A percentile compares a stretch with the other conserved stretches of the same genome.
Evolutionary conservation across 2,888 invertebrate genomes (phyloP).

Genomic region (Ferdinandea cuprea): DNA sequence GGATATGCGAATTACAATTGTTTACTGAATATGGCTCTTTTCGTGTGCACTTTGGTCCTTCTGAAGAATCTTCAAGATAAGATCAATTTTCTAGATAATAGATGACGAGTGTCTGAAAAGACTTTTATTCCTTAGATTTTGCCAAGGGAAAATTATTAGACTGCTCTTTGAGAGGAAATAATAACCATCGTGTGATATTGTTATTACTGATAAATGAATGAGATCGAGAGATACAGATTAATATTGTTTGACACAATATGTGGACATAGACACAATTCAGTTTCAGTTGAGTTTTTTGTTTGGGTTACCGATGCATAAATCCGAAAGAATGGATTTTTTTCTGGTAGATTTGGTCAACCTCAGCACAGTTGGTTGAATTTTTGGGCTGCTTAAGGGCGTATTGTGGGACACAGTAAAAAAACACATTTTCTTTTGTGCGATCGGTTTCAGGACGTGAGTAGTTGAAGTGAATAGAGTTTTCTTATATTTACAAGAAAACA

Average conservation of each 20-base stretch:
- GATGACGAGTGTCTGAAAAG: slow-evolving; percentile 19
- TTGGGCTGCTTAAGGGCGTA: slow-evolving; percentile 67
- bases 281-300: slow-evolving; percentile 7
- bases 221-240: slow-evolving; percentile 48
- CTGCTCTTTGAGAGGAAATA: slow-evolving; percentile 36
- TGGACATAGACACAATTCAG: slow-evolving; percentile 22
- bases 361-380: slow-evolving; percentile 75
- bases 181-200: slow-evolving; percentile 73
- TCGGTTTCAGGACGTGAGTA: slow-evolving; percentile 41
- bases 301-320: slow-evolving; percentile 46
- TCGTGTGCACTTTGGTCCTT: slow-evolving; percentile 11
- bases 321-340: slow-evolving; percentile 53
- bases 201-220: slow-evolving; percentile 64
- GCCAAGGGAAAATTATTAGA: slow-evolving; percentile 6
- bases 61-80: slow-evolving; percentile 61
- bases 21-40: slow-evolving; percentile 40
- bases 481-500: slow-evolving; percentile 35
- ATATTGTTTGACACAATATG: slow-evolving; percentile 53
- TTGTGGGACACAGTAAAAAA: slow-evolving; percentile 47
- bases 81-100: slow-evolving; percentile 60
- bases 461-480: slow-evolving; percentile 30
- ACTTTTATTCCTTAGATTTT: too few relatives aligned
- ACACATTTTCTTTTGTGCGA: slow-evolving; percentile 21
- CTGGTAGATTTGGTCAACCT: slow-evolving; percentile 76
- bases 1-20: slow-evolving; percentile 69